Base-by-base conservation (phyloP, 2,888 invertebrate genomes). In the Synergus laeviventris region DNA sequence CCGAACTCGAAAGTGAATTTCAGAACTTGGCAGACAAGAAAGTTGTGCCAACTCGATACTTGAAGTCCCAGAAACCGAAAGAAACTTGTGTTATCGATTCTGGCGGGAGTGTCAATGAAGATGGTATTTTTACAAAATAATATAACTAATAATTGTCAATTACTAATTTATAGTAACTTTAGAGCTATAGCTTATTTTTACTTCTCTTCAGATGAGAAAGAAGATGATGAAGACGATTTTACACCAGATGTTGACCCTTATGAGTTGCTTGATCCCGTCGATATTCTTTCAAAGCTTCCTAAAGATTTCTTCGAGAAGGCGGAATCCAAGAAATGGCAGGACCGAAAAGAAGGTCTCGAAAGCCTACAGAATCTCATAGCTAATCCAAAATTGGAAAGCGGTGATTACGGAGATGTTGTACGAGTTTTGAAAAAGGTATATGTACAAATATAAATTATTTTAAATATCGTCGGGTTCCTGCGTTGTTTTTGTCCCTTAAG, bases 271-370 rank as follows among this genome's bases (percentile, higher is more conserved):
- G 96, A 97, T 84, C 96, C 99, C 0, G 97, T 98, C 66, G 98
- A 99, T 88, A 97, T 99, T 82, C 91, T 99, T 0, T 95, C 97
- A 0, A 97, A 97, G 89, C 91, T 99, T 49, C 98, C 99, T 0
- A 97, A 97, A 91, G 98, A 99, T 91, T 99, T 99, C 91, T 98
- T 95, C 89, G 98, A 98, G 4, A 97, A 98, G 90, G 90, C 97
- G 4, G 98, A 99, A 86, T 97, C 97, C 0, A 98, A 97, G 91
- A 99, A 98, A 88, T 99, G 98, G 99, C 97, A 97, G 88, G 97
- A 99, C 77, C 93, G 99, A 39, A 98, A 98, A 89, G 98, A 99
- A 89, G 96, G 96, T 0, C 90, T 99, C 16, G 99, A 99, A 84
- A 92, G 93, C 0, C 90, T 99, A 14, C 97, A 97, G 82, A 94